Conservation (phyloP, 1,140 invertebrate genomes). For the Schlechtendalia chinensis region DNA sequence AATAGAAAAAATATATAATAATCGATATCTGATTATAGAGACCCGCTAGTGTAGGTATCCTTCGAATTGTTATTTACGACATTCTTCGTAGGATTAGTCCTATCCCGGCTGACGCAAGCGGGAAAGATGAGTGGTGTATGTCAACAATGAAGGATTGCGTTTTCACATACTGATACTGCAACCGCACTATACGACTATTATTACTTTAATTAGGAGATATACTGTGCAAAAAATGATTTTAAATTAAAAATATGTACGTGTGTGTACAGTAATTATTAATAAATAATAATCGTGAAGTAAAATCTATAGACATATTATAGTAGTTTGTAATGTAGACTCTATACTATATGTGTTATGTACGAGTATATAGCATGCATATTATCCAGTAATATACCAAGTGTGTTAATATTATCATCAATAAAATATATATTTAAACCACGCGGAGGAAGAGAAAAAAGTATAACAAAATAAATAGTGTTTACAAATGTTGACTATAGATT, state of each 20-base stretch:
- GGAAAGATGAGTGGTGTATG: slow-evolving; percentile 3
- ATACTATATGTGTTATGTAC: no score
- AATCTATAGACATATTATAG: no score
- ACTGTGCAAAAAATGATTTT: background rate
- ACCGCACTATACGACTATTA: background rate
- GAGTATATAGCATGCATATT: no score
- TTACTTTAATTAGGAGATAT: slow-evolving; percentile 9
- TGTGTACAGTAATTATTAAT: background rate
- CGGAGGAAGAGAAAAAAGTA: no score
- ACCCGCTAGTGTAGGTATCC: slow-evolving; percentile 15
- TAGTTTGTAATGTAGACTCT: no score
- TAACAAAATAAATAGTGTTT: no score
- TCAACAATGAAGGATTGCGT: slow-evolving; percentile 8
- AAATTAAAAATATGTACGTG: background rate
- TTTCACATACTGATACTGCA: background rate
- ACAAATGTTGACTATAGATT: no score
- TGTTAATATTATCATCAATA: no score
- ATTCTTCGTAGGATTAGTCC: slow-evolving; percentile 30
- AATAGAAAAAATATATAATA: slow-evolving; percentile 16
- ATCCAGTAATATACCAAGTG: no score
- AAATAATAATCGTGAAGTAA: background rate
- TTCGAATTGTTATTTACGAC: slow-evolving; percentile 3
- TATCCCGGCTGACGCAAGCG: background rate
- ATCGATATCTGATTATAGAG: slow-evolving; percentile 16
- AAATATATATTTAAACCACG: no score